Percentiles rank a stretch among this genome's conserved stretches.
phyloP scores from a whole-genome alignment of 2,797 vertebrate genomes.

The Scomberomorus guttatus region DNA sequence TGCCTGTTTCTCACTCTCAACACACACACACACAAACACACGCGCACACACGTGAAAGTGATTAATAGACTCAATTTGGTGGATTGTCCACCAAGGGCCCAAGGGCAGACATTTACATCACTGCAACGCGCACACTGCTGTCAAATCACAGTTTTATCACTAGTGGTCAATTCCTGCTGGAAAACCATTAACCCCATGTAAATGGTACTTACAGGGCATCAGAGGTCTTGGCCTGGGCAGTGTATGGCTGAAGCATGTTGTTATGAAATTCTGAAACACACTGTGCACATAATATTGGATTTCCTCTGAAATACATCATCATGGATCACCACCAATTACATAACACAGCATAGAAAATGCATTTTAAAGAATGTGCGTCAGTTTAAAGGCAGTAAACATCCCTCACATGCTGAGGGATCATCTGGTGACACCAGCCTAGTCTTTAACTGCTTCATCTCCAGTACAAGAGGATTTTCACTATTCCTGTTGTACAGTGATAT shows the following conservation, averaged over 20 bases:
- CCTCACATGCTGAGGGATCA: not conserved
- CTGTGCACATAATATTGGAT: not conserved
- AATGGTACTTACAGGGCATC: slow-evolving; percentile 15
- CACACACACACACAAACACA: slow-evolving; percentile 5
- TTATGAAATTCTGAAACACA: slow-evolving; percentile 26
- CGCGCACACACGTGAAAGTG: slow-evolving; percentile 43
- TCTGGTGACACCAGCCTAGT: not conserved
- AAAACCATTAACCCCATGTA: slow-evolving; percentile 39
- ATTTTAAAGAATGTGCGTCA: not conserved
- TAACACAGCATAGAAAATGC: slow-evolving; percentile 12
- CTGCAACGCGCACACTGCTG: not conserved
- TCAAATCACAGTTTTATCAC: slow-evolving; percentile 23
- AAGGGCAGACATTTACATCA: slow-evolving; percentile 44
- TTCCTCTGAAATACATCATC: not conserved
- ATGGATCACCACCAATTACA: slow-evolving; percentile 18
- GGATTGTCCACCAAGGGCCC: slow-evolving; percentile 31
- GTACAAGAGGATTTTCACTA: not conserved
- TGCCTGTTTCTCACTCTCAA: not conserved
- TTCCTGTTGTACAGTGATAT: not conserved
- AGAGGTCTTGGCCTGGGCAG: slow-evolving; percentile 17
- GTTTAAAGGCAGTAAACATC: not conserved
- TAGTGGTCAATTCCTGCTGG: not conserved
- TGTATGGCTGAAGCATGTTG: not conserved
- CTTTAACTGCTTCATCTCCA: not conserved
- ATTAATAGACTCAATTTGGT: slow-evolving; percentile 66